Base-by-base conservation (phyloP, 2,888 invertebrate species). In the Drosophila mettleri region DNA sequence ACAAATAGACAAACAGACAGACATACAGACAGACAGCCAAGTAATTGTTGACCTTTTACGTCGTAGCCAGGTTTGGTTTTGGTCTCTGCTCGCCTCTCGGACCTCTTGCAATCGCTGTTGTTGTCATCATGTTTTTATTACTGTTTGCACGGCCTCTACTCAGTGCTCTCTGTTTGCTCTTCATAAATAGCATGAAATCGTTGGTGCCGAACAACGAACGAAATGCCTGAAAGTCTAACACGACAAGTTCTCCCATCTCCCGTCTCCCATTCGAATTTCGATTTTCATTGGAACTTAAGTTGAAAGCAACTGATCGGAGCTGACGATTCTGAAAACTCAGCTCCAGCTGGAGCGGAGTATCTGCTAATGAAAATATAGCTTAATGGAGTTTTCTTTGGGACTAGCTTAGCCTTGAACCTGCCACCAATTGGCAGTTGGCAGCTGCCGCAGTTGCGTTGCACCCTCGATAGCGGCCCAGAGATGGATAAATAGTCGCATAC, bases 11-110 rank as follows among this genome's bases (percentile, higher is more conserved):
- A 24, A 4, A 24, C 1, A n/a, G 22, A 43, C n/a, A 16, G 10
- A 43, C 43, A 16, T 1, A 55, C 51, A 31, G 55, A 49, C 45
- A 27, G 49, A 46, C 31, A 64, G 59, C 75, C 83, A 80, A 87
- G 89, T 89, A 88, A 90, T 89, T 89, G 84, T 88, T 87, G 87
- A 86, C 89, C 89, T 86, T 86, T 85, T 82, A 89, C 75, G 85
- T 65, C 76, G 78, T 68, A 77, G 66, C 82, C 85, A 74, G 78
- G 84, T 86, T 80, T 74, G 70, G 71, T 39, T 69, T 68, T 65
- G 59, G 67, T 66, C 69, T 81, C 48, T 55, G 48, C 48, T 55
- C 61, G 54, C 22, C 63, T 34, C 64, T 46, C 48, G 69, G 67
- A 67, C 54, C 78, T 67, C 73, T 69, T 78, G 73, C 80, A 66